Base-by-base conservation (phyloP, 2,797 vertebrate species). In the Labroides dimidiatus region DNA sequence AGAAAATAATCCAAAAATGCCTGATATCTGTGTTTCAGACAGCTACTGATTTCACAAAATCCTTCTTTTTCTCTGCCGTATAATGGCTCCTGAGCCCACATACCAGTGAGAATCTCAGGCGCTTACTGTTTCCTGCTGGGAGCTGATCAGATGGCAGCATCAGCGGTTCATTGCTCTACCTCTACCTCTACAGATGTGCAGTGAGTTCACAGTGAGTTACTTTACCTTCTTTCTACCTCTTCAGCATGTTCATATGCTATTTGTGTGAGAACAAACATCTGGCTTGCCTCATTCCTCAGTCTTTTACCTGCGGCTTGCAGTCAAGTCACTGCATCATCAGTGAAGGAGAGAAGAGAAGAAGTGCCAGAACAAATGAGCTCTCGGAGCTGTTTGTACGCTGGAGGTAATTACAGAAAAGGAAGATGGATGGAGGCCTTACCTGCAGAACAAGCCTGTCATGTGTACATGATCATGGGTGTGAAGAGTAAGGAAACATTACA, bases 351-450 rank as follows among this genome's bases (percentile, higher is more conserved):
- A 30, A 51, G n/a, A 30, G 75, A 76, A 45, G 75, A 77, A 41
- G 74, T 62, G 39, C 5, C n/a, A 47, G 23, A 69, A 61, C 19
- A 69, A 24, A 53, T 14, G 66, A 80, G 57, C 54, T 60, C 61
- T 54, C 50, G 1, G 62, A 42, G 69, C 68, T 78, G 52, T 54
- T 65, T 75, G 64, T 59, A 44, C 24, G 69, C 58, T 45, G 75
- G 58, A 48, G 80, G 83, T 90, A 91, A 91, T 92, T 92, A 91
- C 87, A 90, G 72, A 72, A 72, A 71, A 68, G 69, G 24, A 39
- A 43, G 62, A 47, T 14, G 50, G 75, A 74, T 61, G 24, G 78
- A 79, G 81, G 76, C 89, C 82, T 78, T 90, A 91, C 89, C 88
- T 90, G 88, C 59, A 73, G 53, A 63, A 59, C 33, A 23, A 75